A percentile compares a stretch with the other conserved stretches of the same genome.
phyloP scores from a whole-genome alignment of 2,113 vertebrate genomes.

The Ibidorhyncha struthersii region DNA sequence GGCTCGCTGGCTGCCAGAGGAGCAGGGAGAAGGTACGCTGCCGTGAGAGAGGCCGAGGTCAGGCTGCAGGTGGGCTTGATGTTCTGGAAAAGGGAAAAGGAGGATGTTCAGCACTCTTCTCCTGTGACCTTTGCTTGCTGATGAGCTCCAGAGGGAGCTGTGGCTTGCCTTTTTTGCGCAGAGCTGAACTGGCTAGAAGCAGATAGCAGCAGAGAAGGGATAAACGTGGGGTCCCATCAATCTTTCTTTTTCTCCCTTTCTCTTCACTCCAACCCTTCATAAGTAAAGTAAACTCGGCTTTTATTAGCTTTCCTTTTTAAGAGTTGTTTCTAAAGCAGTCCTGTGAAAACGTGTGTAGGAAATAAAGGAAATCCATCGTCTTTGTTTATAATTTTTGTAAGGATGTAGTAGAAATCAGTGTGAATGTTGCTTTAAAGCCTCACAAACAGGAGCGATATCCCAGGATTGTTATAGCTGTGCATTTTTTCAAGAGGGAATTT shows the following conservation, averaged over 20 bases:
- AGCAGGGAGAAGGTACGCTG: background rate
- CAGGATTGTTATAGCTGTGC: background rate
- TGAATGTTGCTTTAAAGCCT: background rate
- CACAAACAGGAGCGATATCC: background rate
- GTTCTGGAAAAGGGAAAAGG: background rate
- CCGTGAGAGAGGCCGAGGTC: background rate
- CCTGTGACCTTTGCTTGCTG: background rate
- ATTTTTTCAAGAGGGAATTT: background rate
- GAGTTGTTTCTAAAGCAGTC: background rate
- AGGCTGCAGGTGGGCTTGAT: background rate
- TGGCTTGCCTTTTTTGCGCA: background rate
- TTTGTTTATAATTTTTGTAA: background rate
- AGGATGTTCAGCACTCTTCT: background rate
- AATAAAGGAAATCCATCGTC: background rate
- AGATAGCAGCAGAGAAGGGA: background rate
- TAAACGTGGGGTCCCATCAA: background rate
- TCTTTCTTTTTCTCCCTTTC: background rate
- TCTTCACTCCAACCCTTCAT: background rate
- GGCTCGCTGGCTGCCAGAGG: fast-evolving
- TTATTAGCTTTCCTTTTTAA: background rate
- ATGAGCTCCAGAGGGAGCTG: slow-evolving; percentile 64
- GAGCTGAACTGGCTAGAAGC: background rate
- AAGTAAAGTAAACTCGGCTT: background rate
- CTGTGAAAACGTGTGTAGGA: background rate
- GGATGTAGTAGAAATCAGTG: background rate